These are phyloP conservation scores for Noturus placidus DNA, from an alignment of 2,113 vertebrate species.

Conservation along the genomic window DNA sequence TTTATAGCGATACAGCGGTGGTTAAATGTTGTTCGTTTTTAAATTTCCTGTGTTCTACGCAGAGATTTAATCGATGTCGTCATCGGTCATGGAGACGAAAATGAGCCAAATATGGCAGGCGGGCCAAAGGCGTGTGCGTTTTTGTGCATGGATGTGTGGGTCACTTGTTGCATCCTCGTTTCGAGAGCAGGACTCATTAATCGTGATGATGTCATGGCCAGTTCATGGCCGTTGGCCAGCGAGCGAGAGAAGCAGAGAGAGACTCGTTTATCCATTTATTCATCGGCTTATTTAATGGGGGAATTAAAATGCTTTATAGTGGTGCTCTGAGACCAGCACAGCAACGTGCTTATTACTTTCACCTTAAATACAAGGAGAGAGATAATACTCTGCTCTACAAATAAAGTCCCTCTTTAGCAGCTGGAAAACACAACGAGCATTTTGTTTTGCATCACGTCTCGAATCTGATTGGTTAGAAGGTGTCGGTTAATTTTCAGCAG, in stretches of 20 bases:
- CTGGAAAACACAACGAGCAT: neutral
- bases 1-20: neutral
- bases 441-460: neutral
- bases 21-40: neutral
- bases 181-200: constrained; percentile 63
- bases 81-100: neutral
- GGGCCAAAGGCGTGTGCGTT: neutral
- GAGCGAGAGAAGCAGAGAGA: constrained; percentile 45
- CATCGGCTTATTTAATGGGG: constrained; percentile 69
- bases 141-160: neutral
- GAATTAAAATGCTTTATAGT: constrained; percentile 60
- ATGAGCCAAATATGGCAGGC: neutral
- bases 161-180: constrained; percentile 27
- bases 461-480: neutral
- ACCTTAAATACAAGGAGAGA: constrained; percentile 11
- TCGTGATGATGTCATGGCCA: constrained; percentile 62
- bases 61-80: neutral
- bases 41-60: neutral
- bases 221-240: constrained; percentile 65
- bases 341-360: constrained; percentile 26
- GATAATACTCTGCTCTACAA: neutral
- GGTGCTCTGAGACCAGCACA: constrained; percentile 59
- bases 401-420: neutral
- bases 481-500: neutral
- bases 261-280: constrained; percentile 70